Evolutionary conservation across 2,797 vertebrate species (phyloP).

Genomic region (Mus caroli): DNA sequence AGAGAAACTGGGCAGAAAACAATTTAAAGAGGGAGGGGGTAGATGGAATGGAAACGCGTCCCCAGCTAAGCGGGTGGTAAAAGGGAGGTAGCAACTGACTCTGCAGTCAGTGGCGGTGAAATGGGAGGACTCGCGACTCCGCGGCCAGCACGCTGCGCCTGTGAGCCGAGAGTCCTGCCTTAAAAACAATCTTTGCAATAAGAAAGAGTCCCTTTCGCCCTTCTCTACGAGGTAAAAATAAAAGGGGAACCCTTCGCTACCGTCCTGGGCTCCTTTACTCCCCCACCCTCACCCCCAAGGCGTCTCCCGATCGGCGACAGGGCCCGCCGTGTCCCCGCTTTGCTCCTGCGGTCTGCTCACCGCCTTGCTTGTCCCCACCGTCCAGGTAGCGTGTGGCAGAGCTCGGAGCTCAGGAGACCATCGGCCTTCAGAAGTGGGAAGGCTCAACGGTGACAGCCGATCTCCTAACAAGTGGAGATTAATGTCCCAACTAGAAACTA

Average conservation of each 20-base stretch:
- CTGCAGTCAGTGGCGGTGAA: not conserved
- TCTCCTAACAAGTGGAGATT: conserved; percentile 76
- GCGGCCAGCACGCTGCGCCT: not conserved
- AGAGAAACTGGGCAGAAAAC: not conserved
- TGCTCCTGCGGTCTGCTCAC: too few species aligned
- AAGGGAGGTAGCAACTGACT: not conserved
- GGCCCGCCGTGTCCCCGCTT: not conserved
- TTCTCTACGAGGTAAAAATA: not conserved
- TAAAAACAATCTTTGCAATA: not conserved
- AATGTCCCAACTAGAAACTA: conserved; percentile 30
- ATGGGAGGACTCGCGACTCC: not conserved
- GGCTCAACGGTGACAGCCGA: conserved; percentile 61
- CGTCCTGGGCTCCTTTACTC: fast-evolving
- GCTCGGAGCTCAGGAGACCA: not conserved
- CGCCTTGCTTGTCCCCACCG: not conserved
- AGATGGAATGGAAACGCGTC: not conserved
- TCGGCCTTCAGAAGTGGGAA: not conserved
- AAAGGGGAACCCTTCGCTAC: too few species aligned
- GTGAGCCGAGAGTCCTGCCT: not conserved
- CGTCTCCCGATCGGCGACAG: not conserved
- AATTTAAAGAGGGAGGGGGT: not conserved
- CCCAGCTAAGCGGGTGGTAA: not conserved
- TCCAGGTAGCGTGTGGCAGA: not conserved
- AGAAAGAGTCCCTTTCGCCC: not conserved
- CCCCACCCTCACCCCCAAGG: fast-evolving